Conservation (phyloP, 2,888 invertebrate species). For the Chloroclysta siterata region DNA sequence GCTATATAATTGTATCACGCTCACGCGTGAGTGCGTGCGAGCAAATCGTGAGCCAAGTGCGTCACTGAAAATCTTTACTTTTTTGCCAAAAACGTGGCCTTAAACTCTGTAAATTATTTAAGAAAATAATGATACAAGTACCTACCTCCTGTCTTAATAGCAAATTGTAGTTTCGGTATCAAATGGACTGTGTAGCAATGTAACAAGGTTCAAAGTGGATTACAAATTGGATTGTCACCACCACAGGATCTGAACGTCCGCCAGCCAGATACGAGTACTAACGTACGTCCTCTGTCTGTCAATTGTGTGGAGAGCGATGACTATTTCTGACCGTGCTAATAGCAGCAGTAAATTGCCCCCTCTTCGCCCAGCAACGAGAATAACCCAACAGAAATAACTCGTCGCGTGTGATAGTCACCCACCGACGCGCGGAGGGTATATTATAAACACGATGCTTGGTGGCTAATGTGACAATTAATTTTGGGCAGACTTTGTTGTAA, state of each 20-base stretch:
- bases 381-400: constrained; percentile 61
- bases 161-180: not conserved
- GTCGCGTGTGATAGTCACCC: constrained; percentile 46
- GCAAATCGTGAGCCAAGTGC: constrained; percentile 53
- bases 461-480: constrained; percentile 13
- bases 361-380: constrained; percentile 54
- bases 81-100: constrained; percentile 38
- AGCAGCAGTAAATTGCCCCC: constrained; percentile 68
- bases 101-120: constrained; percentile 9
- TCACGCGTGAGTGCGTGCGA: too few relatives aligned
- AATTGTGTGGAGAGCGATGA: constrained; percentile 65
- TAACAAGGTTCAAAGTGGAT: constrained; percentile 22
- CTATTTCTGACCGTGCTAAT: constrained; percentile 70
- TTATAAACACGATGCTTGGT: constrained; percentile 12
- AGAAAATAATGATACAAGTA: not conserved
- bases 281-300: constrained; percentile 40
- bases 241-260: constrained; percentile 41
- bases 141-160: not conserved
- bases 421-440: constrained; percentile 22
- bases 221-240: not conserved
- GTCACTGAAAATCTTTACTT: constrained; percentile 46
- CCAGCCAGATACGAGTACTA: constrained; percentile 28
- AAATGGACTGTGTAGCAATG: constrained; percentile 9
- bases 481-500: not conserved
- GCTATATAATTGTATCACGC: constrained; percentile 28